Conservation (phyloP, 2,888 invertebrate genomes). For the Lacanobia oleracea region DNA sequence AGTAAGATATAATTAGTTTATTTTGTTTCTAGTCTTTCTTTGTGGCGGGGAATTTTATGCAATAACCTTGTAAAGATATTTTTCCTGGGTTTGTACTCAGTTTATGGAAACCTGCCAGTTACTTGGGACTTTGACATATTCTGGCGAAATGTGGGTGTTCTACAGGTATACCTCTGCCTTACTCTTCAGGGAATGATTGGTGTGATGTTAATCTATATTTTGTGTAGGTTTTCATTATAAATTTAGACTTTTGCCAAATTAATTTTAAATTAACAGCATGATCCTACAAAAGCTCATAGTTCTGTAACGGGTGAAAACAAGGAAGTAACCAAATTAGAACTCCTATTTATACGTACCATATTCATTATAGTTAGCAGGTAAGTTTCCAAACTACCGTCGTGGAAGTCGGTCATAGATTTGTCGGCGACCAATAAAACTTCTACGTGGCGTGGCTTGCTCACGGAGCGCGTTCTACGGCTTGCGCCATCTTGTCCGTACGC, state of each 20-base stretch:
- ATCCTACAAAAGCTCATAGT: not conserved
- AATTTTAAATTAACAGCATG: not conserved
- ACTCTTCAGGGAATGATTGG: not conserved
- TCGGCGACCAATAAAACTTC: slow-evolving; percentile 97
- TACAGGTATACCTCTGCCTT: no score
- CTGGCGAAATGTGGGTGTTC: no score
- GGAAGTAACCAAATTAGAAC: slow-evolving; percentile 19
- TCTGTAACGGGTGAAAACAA: slow-evolving; percentile 2
- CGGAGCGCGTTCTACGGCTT: slow-evolving; percentile 90
- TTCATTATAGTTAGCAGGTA: slow-evolving; percentile 98
- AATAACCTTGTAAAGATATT: no score
- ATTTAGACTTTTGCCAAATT: not conserved
- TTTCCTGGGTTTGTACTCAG: no score
- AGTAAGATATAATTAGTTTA: not conserved
- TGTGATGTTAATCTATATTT: not conserved
- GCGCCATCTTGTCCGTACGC: slow-evolving; percentile 60
- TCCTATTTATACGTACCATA: slow-evolving; percentile 91
- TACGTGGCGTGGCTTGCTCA: slow-evolving; percentile 94
- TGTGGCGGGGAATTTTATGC: no score
- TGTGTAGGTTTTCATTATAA: not conserved
- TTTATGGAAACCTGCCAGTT: not conserved
- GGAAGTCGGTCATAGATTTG: slow-evolving; percentile 96
- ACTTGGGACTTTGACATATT: no score
- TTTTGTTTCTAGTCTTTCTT: not conserved
- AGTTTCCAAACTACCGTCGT: slow-evolving; percentile 95